These are phyloP conservation scores for Mirounga angustirostris DNA, from an alignment of 2,113 vertebrate species.

Conservation along the genomic window DNA sequence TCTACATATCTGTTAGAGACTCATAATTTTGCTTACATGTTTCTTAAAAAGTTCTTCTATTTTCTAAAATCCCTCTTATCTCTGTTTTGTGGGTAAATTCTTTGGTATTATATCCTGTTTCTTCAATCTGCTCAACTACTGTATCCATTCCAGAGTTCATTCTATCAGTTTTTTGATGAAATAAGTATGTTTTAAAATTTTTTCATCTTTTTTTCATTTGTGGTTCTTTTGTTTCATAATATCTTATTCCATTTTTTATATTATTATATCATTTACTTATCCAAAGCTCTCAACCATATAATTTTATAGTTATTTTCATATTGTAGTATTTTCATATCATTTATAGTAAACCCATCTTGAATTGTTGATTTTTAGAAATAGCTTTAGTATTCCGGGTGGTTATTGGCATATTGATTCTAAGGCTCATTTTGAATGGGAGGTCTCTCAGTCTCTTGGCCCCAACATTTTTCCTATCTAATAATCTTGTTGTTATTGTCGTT, in stretches of 20 bases:
- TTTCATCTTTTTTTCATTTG: not conserved
- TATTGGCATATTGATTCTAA: not conserved
- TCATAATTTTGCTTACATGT: not conserved
- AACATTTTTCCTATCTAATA: not conserved
- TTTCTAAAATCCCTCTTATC: not conserved
- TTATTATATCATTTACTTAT: not conserved
- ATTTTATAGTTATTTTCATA: not conserved
- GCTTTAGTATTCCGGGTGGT: not conserved
- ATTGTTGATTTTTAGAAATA: not conserved
- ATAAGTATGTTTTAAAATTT: not conserved
- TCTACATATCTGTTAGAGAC: not conserved
- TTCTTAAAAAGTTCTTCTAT: not conserved
- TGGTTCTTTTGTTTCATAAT: not conserved
- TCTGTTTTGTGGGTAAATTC: not conserved
- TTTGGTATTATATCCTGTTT: not conserved
- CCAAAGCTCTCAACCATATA: not conserved
- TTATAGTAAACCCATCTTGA: not conserved
- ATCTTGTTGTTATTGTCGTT: not conserved
- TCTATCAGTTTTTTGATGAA: not conserved
- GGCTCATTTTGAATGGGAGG: not conserved
- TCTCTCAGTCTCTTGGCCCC: not conserved
- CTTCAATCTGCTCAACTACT: not conserved
- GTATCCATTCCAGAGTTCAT: not conserved
- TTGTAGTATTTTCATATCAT: not conserved
- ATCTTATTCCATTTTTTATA: not conserved